These are phyloP conservation scores for Scopus umbretta DNA, from an alignment of 2,113 vertebrate genomes.

Conservation along the genomic window DNA sequence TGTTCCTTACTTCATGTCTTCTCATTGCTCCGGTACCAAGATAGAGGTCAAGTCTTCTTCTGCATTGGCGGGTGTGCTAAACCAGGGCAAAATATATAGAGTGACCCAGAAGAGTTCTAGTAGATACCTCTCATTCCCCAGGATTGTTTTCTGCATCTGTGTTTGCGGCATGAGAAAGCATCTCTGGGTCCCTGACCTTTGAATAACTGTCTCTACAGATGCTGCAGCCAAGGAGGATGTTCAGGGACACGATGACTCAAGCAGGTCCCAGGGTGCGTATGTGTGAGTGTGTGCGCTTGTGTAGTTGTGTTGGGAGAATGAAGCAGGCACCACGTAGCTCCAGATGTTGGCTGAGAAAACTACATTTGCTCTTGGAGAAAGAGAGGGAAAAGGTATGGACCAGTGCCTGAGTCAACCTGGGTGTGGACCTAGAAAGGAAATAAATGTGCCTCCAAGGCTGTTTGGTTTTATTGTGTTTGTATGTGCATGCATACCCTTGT, in stretches of 20 bases:
- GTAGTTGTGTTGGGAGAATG: neutral
- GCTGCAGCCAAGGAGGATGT: neutral
- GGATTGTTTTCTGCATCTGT: neutral
- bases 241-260: neutral
- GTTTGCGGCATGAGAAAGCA: neutral
- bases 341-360: neutral
- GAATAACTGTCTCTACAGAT: neutral
- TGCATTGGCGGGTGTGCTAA: neutral
- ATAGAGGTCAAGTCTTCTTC: neutral
- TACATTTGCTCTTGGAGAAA: neutral
- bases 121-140: neutral
- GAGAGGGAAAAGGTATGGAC: neutral
- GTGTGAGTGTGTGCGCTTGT: neutral
- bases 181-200: neutral
- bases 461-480: neutral
- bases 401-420: slow-evolving; percentile 16
- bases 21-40: neutral
- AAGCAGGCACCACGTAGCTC: neutral
- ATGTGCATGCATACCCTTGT: accelerated
- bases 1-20: neutral
- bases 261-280: neutral
- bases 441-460: neutral
- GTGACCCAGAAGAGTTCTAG: neutral
- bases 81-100: neutral
- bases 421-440: neutral